Evolutionary conservation across 2,888 invertebrate genomes (phyloP).

Genomic region (Drosophila subquinaria): DNA sequence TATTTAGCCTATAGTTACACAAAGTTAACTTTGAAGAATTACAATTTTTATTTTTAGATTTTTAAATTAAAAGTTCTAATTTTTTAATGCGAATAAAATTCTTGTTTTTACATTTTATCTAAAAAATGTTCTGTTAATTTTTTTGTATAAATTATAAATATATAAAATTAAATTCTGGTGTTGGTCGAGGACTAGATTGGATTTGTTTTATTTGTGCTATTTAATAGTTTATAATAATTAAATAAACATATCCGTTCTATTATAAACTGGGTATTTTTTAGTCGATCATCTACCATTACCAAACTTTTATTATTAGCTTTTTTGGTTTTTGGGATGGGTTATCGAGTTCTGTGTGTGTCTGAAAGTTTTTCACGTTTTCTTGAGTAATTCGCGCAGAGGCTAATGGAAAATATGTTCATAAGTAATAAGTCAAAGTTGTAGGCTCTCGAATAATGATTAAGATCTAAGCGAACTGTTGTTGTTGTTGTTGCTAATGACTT

Average conservation of each 20-base stretch:
- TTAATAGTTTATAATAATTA: background rate
- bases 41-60: too few relatives aligned
- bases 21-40: too few relatives aligned
- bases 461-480: slow-evolving; percentile 32
- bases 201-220: too few relatives aligned
- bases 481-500: slow-evolving; percentile 26
- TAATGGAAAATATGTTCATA: slow-evolving; percentile 52
- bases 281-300: background rate
- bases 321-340: slow-evolving; percentile 26
- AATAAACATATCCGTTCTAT: background rate
- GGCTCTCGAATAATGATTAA: slow-evolving; percentile 23
- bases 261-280: slow-evolving; percentile 4
- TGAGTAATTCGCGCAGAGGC: slow-evolving; percentile 56
- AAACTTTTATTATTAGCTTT: background rate
- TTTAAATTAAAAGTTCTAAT: too few relatives aligned
- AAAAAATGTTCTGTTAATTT: too few relatives aligned
- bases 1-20: too few relatives aligned
- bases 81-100: too few relatives aligned
- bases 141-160: too few relatives aligned
- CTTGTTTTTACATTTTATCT: too few relatives aligned
- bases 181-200: too few relatives aligned
- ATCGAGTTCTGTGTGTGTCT: slow-evolving; percentile 33
- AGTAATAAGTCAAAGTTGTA: slow-evolving; percentile 43
- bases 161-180: too few relatives aligned
- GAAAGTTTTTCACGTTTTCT: slow-evolving; percentile 72